phyloP scores from a whole-genome alignment of 2,888 invertebrate species.

The Caenorhabditis becei region DNA sequence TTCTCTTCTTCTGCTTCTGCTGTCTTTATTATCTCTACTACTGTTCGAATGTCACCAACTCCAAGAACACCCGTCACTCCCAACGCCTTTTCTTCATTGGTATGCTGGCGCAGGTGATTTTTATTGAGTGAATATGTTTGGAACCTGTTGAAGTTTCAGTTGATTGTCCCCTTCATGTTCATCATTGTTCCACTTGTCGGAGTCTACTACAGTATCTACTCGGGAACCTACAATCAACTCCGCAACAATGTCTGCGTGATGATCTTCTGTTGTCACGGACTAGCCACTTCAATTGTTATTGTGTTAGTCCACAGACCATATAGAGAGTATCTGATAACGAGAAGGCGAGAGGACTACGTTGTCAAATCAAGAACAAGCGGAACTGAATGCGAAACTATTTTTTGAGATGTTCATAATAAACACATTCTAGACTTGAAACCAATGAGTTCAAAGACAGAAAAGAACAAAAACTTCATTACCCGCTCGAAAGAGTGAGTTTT shows the following conservation, averaged over 20 bases:
- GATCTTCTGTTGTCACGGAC: slow-evolving; percentile 4
- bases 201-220: background rate
- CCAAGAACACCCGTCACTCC: background rate
- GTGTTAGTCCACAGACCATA: background rate
- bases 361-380: background rate
- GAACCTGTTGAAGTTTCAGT: background rate
- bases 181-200: background rate
- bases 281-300: background rate
- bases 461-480: too few relatives aligned
- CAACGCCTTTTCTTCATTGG: background rate
- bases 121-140: background rate
- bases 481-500: too few relatives aligned
- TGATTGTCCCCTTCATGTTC: slow-evolving; percentile 1
- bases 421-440: too few relatives aligned
- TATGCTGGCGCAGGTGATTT: background rate
- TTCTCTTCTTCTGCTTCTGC: slow-evolving; percentile 1
- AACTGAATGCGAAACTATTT: background rate
- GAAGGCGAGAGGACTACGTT: background rate
- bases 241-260: background rate
- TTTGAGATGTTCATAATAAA: background rate
- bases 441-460: too few relatives aligned
- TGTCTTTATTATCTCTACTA: slow-evolving; percentile 6
- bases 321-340: background rate
- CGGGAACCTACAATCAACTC: background rate
- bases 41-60: background rate